Percentiles rank a stretch among this genome's conserved stretches.
phyloP scores from a whole-genome alignment of 2,888 invertebrate species.

The Myopa tessellatipennis region DNA sequence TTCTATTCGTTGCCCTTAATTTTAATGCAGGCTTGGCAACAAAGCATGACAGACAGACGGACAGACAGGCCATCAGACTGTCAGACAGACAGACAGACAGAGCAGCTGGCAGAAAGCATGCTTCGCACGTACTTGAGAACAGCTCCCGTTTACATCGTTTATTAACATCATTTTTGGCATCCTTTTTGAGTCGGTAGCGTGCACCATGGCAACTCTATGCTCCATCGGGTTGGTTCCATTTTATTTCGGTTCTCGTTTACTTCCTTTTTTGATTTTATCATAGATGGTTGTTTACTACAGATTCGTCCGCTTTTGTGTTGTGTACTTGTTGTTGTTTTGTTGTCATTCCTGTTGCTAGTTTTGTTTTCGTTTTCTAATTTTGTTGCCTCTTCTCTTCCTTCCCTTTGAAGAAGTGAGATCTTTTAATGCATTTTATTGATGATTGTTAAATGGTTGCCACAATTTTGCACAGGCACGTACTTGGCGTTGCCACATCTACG shows the following conservation, averaged over 20 bases:
- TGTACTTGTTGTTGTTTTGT: too few species aligned
- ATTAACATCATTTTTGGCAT: slow-evolving; percentile 29
- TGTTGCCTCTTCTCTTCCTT: background rate
- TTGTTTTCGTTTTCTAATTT: background rate
- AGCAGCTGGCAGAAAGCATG: slow-evolving; percentile 1
- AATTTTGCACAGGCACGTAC: slow-evolving; percentile 8
- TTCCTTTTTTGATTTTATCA: background rate
- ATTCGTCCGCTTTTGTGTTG: slow-evolving; percentile 1
- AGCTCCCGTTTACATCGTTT: slow-evolving; percentile 3
- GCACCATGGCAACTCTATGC: slow-evolving; percentile 14
- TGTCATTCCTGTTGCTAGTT: too few species aligned
- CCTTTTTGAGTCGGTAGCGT: background rate
- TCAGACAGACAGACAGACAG: background rate
- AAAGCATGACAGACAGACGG: background rate
- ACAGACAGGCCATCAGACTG: background rate
- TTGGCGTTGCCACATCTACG: slow-evolving; percentile 10
- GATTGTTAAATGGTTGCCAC: slow-evolving; percentile 29
- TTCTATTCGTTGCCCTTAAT: background rate
- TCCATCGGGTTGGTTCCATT: background rate
- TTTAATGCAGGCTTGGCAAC: slow-evolving; percentile 5
- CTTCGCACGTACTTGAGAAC: slow-evolving; percentile 10
- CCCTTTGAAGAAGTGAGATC: background rate
- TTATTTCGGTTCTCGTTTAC: background rate
- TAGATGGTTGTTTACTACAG: background rate
- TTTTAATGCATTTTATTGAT: slow-evolving; percentile 33